phyloP scores from a whole-genome alignment of 2,888 invertebrate species.

The Coenonympha glycerion region DNA sequence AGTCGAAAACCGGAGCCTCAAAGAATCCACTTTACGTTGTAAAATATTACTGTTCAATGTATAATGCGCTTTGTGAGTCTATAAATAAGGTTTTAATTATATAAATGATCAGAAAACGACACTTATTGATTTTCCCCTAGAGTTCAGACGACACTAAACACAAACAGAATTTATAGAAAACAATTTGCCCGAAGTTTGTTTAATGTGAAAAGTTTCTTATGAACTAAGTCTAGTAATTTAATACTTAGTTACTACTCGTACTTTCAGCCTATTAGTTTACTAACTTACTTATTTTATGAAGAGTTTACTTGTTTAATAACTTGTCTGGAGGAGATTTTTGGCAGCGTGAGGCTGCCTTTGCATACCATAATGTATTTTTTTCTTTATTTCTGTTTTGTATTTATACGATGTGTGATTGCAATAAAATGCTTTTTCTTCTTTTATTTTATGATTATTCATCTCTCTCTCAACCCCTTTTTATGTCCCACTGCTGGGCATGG shows the following conservation, averaged over 20 bases:
- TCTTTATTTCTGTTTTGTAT: too few species aligned
- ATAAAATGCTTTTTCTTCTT: too few species aligned
- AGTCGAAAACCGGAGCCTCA: not conserved
- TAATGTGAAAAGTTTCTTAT: constrained; percentile 7
- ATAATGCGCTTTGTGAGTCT: not conserved
- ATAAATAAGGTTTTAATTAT: constrained; percentile 6
- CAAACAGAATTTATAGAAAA: constrained; percentile 6
- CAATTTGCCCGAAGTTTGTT: constrained; percentile 3
- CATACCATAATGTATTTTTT: too few species aligned
- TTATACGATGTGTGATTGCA: too few species aligned
- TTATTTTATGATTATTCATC: too few species aligned
- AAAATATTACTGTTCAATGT: not conserved
- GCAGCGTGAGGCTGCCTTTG: too few species aligned
- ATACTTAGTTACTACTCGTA: not conserved
- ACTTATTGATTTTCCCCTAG: not conserved
- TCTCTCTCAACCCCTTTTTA: too few species aligned
- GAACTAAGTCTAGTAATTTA: not conserved
- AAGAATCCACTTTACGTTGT: not conserved
- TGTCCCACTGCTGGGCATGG: too few species aligned
- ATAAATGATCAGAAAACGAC: not conserved
- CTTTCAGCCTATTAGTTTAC: not conserved
- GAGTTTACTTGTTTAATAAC: too few species aligned
- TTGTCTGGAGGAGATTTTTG: too few species aligned
- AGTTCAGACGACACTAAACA: constrained; percentile 1
- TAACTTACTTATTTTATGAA: too few species aligned